Evolutionary conservation across 2,888 invertebrate species (phyloP).

Genomic region (Adelognathus sp.): DNA sequence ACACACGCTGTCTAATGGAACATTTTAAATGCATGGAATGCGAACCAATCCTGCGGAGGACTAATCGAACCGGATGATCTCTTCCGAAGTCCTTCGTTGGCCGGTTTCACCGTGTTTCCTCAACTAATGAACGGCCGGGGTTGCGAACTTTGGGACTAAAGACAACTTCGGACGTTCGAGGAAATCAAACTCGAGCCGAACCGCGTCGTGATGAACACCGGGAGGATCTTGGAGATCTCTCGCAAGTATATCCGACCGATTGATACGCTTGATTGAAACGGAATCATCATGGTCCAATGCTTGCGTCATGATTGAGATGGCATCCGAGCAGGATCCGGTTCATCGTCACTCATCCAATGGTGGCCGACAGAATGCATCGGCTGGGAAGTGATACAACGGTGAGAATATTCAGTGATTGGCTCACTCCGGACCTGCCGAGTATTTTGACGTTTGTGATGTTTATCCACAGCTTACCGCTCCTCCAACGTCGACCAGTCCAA

Average conservation of each 20-base stretch:
- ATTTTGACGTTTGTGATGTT: not conserved
- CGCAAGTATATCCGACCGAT: constrained; percentile 31
- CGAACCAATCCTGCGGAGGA: constrained; percentile 55
- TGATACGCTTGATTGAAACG: constrained; percentile 42
- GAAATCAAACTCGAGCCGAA: constrained; percentile 27
- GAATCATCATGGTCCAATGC: constrained; percentile 42
- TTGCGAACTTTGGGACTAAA: not conserved
- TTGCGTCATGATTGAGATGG: not conserved
- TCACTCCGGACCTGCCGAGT: not conserved
- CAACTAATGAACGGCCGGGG: constrained; percentile 36
- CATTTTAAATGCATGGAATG: constrained; percentile 79
- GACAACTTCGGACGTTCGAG: not conserved
- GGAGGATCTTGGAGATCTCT: constrained; percentile 12
- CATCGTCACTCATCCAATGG: not conserved
- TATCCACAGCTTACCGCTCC: not conserved
- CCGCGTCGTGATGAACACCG: constrained; percentile 4
- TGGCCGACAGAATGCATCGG: not conserved
- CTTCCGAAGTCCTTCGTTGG: not conserved
- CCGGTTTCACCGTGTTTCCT: constrained; percentile 27
- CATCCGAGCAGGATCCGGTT: not conserved
- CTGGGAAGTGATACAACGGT: not conserved
- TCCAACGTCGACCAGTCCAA: constrained; percentile 32
- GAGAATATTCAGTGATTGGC: not conserved
- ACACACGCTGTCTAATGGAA: constrained; percentile 78
- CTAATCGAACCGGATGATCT: not conserved